Evolutionary conservation across 2,113 vertebrate species (phyloP), one percentile per base, ranked within the genome.

Genomic region (Muntiacus reevesi): DNA sequence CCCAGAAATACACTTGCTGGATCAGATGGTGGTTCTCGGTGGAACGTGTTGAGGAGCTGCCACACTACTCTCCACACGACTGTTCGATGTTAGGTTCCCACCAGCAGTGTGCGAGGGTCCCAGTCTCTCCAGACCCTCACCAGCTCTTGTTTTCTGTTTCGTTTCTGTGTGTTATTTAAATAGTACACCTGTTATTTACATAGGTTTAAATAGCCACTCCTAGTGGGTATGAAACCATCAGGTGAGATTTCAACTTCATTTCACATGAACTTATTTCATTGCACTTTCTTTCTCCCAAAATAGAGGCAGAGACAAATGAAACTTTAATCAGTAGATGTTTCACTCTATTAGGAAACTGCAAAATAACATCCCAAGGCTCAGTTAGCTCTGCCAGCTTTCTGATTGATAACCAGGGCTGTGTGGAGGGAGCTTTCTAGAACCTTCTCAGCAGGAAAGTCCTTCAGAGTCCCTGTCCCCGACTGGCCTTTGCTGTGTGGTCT

Each of bases 31-130:
- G 52, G 17, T 15, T 57, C 43, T 50, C 40, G 2, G 43, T 27
- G 1, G 16, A 28, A 23, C 0, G n/a, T 52, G 28, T 3, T 9
- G 76, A 28, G 55, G 57, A 21, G 2, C 10, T 17, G 11, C 33
- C 27, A 0, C 2, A 0, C 84, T 17, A 23, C n/a, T 25, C 36
- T 52, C n/a, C n/a, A 4, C 1, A 0, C 2, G 2, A 2, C 55
- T 5, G n/a, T 7, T 1, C 27, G 19, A 0, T 1, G 2, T 30
- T 7, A 5, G 13, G 0, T 25, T 71, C 57, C 57, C 28, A 6
- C 27, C 27, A 6, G 5, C 74, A 2, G 36, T 0, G 6, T 47
- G 33, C 12, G 6, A 2, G 19, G 45, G 43, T 4, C 21, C 13
- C 9, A 0, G 25, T 17, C 6, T 54, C 55, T 60, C 71, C 19